A percentile compares a stretch with the other conserved stretches of the same genome.
Evolutionary conservation across 35 echinoderm and acorn worm genomes (phyloP).

Genomic region (Acanthaster planci): DNA sequence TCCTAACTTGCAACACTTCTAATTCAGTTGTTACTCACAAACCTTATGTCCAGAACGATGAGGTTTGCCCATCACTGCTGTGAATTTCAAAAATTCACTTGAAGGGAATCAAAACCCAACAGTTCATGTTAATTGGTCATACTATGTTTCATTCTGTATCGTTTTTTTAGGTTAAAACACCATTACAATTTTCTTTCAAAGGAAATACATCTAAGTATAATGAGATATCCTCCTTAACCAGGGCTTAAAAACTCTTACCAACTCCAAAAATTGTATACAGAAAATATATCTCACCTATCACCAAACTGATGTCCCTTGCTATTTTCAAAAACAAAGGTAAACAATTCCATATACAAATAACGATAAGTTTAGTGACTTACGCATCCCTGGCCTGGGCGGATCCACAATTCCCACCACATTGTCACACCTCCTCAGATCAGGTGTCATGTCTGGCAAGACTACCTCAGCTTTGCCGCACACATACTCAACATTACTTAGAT

Average conservation of each 20-base stretch:
- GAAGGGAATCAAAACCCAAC: too few species aligned
- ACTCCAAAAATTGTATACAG: background rate
- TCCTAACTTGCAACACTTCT: background rate
- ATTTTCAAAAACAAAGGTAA: background rate
- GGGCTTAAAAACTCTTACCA: background rate
- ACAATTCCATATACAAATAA: background rate
- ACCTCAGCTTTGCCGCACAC: constrained; percentile 92
- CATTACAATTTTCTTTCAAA: too few species aligned
- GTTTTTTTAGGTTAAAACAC: too few species aligned
- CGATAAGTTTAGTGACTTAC: constrained; percentile 46
- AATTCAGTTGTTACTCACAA: background rate
- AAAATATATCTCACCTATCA: background rate
- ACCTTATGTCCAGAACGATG: background rate
- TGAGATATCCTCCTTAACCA: background rate
- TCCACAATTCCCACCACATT: constrained; percentile 88
- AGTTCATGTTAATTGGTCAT: too few species aligned
- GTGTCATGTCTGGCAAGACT: constrained; percentile 61
- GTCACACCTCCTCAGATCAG: constrained; percentile 51
- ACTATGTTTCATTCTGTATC: too few species aligned
- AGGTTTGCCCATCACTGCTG: too few species aligned
- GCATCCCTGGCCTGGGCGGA: constrained; percentile 86
- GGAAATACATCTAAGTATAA: background rate
- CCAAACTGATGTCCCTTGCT: background rate
- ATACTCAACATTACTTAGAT: constrained; percentile 71
- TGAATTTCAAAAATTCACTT: too few species aligned